A percentile compares a stretch with the other conserved stretches of the same genome.
Evolutionary conservation across 1,140 invertebrate genomes (phyloP).

Genomic region (Euschistus heros): DNA sequence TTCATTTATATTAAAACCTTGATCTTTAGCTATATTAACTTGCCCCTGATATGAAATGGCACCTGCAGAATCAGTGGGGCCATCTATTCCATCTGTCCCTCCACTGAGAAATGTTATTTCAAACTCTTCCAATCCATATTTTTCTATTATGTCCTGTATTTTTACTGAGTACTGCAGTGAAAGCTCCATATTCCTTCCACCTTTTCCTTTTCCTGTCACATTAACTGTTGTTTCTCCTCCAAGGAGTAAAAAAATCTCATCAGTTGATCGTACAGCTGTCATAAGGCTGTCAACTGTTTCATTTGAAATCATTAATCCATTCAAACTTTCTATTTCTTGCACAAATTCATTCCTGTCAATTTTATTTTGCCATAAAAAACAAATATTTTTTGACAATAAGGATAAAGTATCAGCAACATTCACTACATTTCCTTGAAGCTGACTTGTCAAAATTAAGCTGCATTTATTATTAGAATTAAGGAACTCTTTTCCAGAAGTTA

Average conservation of each 20-base stretch:
- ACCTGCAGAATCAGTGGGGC: conserved; percentile 87
- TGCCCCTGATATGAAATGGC: conserved; percentile 54
- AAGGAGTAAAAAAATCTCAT: conserved; percentile 42
- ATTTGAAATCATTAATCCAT: neutral
- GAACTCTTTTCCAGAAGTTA: neutral
- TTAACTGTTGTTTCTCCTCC: conserved; percentile 88
- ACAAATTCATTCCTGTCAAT: too few species aligned
- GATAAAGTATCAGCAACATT: neutral
- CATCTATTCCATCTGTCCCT: conserved; percentile 97
- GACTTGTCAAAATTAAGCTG: neutral
- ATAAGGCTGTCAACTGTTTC: neutral
- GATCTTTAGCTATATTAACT: conserved; percentile 29
- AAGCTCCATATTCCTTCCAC: conserved; percentile 90
- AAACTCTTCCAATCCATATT: conserved; percentile 33
- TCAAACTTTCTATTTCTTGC: too few species aligned
- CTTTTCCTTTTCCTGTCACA: conserved; percentile 64
- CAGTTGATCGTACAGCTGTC: neutral
- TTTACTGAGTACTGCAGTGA: conserved; percentile 57
- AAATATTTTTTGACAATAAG: neutral
- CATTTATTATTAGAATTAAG: neutral
- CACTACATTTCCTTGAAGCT: neutral
- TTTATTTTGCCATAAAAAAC: too few species aligned
- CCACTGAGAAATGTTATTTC: conserved; percentile 62
- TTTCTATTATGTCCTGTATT: conserved; percentile 15
- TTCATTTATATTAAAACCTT: conserved; percentile 34